Base-by-base conservation (phyloP, 92 coral and sea anemone genomes). In the Palythoa caribaeorum region DNA sequence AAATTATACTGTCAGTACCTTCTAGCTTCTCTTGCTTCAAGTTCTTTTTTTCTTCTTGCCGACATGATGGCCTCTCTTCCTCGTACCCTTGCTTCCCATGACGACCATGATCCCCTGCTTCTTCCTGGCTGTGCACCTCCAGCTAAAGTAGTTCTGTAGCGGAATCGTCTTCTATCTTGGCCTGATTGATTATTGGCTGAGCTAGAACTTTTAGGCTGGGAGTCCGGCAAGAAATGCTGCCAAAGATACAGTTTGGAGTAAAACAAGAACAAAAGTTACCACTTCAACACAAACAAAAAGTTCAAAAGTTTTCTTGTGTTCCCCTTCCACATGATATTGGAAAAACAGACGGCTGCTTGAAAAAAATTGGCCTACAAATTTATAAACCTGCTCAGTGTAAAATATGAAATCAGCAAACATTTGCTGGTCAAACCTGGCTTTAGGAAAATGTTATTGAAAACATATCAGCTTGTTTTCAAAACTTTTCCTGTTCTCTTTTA, bases 101-200 rank as follows among this genome's bases (percentile, higher is more conserved):
- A 69, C 14, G 73, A 69, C 73, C 14, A 7, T 7, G 75, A 69
- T 48, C 79, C 53, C 59, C 87, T 71, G 76, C 9, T 59, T 9
- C 38, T 12, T 16, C 85, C 17, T 53, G 52, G 28, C 17, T 11
- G 76, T 13, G 76, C 12, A 3, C 90, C 90, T 6, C 88, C 92
- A 28, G 88, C 57, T 48, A 80, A 1, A 1, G 99, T 95, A 2
- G 98, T 95, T 68, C 97, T 88, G 81, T 95, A 94, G 65, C 96
- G 95, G 63, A 97, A 94, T 59, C 97, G 91, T 59, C 98, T 95
- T 15, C 78, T 85, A 48, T 89, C 93, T 87, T 65, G 75, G 38
- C 77, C 77, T 17, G 38, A 17, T 19, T 38, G 71, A n/a, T 36
- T 73, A 35, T 11, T 79, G 47, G 71, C 4, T 59, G 84, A 65